Evolutionary conservation across 2,888 invertebrate genomes (phyloP).

Genomic region (Silvanus unidentatus): DNA sequence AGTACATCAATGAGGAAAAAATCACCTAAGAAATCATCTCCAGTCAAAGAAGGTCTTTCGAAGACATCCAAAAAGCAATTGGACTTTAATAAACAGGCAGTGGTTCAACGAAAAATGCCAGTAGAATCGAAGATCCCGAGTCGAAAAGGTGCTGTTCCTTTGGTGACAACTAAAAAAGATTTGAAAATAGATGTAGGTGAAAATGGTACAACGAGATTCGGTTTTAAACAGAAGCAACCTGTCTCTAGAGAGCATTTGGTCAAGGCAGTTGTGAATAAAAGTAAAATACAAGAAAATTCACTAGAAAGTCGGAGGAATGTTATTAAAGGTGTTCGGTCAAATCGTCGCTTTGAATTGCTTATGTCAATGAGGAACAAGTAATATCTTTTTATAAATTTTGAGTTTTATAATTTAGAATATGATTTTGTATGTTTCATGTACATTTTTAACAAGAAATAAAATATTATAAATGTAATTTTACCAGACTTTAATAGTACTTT

Average conservation of each 20-base stretch:
- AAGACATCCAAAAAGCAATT: background rate
- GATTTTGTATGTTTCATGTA: no score
- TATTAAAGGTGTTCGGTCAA: constrained; percentile 63
- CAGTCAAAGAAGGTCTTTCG: background rate
- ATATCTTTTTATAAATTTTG: constrained; percentile 9
- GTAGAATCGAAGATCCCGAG: constrained; percentile 11
- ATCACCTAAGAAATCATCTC: background rate
- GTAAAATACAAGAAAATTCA: constrained; percentile 18
- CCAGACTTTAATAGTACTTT: constrained; percentile 55
- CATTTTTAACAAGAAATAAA: no score
- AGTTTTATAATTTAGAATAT: no score
- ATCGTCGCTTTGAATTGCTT: constrained; percentile 65
- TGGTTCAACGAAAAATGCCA: constrained; percentile 9
- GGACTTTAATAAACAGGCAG: background rate
- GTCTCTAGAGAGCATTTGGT: constrained; percentile 23
- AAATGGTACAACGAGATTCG: constrained; percentile 20
- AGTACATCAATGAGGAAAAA: constrained; percentile 2
- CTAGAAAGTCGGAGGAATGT: constrained; percentile 38
- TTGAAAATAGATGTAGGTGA: no score
- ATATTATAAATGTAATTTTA: constrained; percentile 3
- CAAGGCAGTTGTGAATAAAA: constrained; percentile 28
- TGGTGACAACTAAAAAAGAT: no score
- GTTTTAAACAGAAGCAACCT: constrained; percentile 22
- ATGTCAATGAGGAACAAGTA: constrained; percentile 52
- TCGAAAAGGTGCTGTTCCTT: background rate